Evolutionary conservation across 2,113 vertebrate genomes (phyloP).

Genomic region (Tetraodon nigroviridis): DNA sequence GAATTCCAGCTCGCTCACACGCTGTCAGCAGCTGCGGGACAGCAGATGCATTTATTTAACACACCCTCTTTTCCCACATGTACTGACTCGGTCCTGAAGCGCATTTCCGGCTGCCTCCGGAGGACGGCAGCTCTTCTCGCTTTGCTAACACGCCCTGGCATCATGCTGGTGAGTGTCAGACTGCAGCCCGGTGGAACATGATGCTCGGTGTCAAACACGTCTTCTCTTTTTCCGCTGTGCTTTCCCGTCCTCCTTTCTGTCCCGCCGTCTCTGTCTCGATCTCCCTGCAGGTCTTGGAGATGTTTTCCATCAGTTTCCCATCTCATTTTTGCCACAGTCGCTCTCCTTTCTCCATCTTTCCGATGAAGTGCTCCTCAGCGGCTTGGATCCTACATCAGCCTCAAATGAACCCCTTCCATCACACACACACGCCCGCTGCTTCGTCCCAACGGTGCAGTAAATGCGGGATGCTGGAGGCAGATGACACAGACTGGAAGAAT

Average conservation of each 20-base stretch:
- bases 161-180: conserved; percentile 43
- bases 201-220: conserved; percentile 42
- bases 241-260: conserved; percentile 10
- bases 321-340: background rate
- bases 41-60: conserved; percentile 44
- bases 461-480: conserved; percentile 21
- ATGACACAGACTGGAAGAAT: conserved; percentile 45
- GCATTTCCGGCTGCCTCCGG: conserved; percentile 57
- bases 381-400: conserved; percentile 45
- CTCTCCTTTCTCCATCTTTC: conserved; percentile 37
- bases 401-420: conserved; percentile 16
- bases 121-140: conserved; percentile 52
- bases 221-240: conserved; percentile 16
- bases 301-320: conserved; percentile 14
- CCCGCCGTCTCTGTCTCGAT: background rate
- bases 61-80: conserved; percentile 39
- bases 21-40: conserved; percentile 33
- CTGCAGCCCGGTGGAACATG: conserved; percentile 46
- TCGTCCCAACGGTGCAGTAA: no score
- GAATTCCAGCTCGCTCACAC: conserved; percentile 8
- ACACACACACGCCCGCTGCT: no score
- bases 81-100: conserved; percentile 17
- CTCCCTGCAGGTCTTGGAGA: background rate
- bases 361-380: conserved; percentile 33
- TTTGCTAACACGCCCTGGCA: conserved; percentile 46